Base-by-base conservation (phyloP, 2,888 invertebrate species). In the Ptychoptera contaminata region DNA sequence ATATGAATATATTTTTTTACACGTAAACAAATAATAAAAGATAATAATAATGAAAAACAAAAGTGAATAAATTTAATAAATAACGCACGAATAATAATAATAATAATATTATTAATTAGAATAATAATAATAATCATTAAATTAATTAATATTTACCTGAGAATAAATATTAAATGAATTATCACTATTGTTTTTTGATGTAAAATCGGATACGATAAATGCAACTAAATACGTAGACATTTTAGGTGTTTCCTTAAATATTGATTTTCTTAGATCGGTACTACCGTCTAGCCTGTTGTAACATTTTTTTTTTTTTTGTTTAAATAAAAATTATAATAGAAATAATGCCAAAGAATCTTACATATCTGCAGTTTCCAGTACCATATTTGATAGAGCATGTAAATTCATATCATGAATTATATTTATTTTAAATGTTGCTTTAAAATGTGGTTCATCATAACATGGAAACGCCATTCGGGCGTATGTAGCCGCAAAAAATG, bases 191-290 rank as follows among this genome's bases (percentile, higher is more conserved):
- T 23, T 23, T 5, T 23, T 23, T 23, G 23, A 3, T 3, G 23
- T 23, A 53, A 85, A 86, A 59, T 88, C 85, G 1, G 82, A 82
- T 11, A 91, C 78, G 0, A 83, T 77, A 55, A 84, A 86, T 0
- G 90, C 90, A 6, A 91, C 80, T 34, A 92, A 67, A 56, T 91
- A 92, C 0, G 88, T 86, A n/a, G 84, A 85, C 88, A 90, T 92
- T 12, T 67, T 62, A 1, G 67, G 58, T 0, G 75, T 73, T 37
- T 69, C 66, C 47, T 67, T 2, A 42, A 65, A 65, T 1, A 48
- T 50, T 0, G 65, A 64, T 4, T 49, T 47, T 4, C 54, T 55
- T 30, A 45, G 0, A 16, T 47, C 50, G 1, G 37, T 38, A 6
- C 23, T 23, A 23, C 7, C 23, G 4, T 23, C 23, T 23, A 23